Evolutionary conservation across 2,888 invertebrate species (phyloP), one percentile per base, ranked within the genome.

Genomic region (Schizaphis graminum): DNA sequence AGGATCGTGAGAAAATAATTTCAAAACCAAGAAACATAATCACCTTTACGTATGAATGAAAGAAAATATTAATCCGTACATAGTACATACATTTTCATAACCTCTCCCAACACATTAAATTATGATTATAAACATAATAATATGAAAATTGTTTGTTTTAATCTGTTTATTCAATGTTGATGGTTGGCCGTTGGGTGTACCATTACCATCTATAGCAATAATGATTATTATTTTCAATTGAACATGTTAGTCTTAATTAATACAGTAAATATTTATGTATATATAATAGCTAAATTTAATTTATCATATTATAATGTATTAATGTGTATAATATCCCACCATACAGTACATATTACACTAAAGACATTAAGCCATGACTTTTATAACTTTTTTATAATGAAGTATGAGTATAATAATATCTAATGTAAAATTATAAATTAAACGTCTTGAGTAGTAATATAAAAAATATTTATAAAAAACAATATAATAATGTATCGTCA

Each of bases 1-100:
- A 57, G n/a, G 1, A 47, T 24, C 89, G 89, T 93, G 93, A 35
- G 93, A 93, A 89, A 93, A 84, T 3, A 44, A 44, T 84, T 53
- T 44, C 21, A 86, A 92, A 92, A 86, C 61, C 44, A 57, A 89
- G 61, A 67, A 47, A 86, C 13, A 21, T 47, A 87, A 61, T 57
- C 49, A 41, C 13, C 84, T 56, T 41, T 28, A n/a, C 26, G 53
- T 41, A 92, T 49, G 35, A 49, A 86, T 13, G n/a, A 92, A 92
- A 49, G 8, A 61, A 86, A 86, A 57, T 86, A 47, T 53, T 41
- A 61, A 92, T 61, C n/a, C 24, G 41, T 56, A 28, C n/a, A n/a
- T n/a, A n/a, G n/a, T n/a, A n/a, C 44, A 11, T 57, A n/a, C 0
- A 35, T 47, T 24, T 86, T 41, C 35, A 26, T 86, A 85, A 86